Conservation (phyloP, 2,888 invertebrate species). For the Tribolium freemani region DNA sequence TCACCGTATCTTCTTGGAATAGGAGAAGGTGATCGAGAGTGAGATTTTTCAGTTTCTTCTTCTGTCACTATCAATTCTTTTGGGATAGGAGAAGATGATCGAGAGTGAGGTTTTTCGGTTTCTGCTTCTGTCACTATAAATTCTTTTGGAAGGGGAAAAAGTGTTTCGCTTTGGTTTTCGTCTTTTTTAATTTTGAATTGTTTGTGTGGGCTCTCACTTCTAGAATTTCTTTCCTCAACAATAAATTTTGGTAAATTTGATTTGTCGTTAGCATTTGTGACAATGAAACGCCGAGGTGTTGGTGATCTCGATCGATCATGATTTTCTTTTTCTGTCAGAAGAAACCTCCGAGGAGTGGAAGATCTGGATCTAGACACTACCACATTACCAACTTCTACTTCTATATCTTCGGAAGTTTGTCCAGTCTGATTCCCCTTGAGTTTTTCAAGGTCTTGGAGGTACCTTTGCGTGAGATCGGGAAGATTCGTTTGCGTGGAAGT, state of each 20-base stretch:
- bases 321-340: constrained; percentile 52
- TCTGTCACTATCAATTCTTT: constrained; percentile 1
- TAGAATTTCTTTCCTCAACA: background rate
- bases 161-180: background rate
- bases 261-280: background rate
- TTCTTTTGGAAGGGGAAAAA: background rate
- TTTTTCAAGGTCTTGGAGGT: constrained; percentile 29
- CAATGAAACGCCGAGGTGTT: background rate
- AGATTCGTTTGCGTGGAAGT: constrained; percentile 43
- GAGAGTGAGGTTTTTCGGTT: constrained; percentile 11
- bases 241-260: constrained; percentile 50
- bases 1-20: constrained; percentile 61
- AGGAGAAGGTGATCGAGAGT: constrained; percentile 61
- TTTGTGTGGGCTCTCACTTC: constrained; percentile 41
- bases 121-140: background rate
- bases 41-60: background rate
- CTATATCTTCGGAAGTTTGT: constrained; percentile 40
- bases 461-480: constrained; percentile 7
- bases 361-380: constrained; percentile 41
- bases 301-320: constrained; percentile 17
- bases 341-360: constrained; percentile 50
- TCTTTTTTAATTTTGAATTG: background rate
- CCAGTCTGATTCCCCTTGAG: constrained; percentile 5
- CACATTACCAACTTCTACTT: constrained; percentile 25
- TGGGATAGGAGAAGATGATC: constrained; percentile 9